phyloP scores from a whole-genome alignment of 2,113 vertebrate species.

The Nematolebias whitei region DNA sequence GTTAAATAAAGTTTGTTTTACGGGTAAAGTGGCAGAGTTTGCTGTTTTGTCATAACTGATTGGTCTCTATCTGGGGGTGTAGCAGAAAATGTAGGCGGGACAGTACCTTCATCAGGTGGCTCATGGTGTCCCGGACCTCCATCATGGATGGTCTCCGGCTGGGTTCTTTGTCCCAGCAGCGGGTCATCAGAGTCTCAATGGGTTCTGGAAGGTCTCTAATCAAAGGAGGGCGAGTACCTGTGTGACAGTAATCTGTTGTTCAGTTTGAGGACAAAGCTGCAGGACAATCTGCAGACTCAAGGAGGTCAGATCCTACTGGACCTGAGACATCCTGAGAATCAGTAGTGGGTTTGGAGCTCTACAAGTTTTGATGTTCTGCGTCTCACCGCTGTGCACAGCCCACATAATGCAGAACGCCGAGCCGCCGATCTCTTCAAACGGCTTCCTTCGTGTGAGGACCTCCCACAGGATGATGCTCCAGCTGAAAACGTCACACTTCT shows the following conservation, averaged over 20 bases:
- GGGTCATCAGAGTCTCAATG: conserved; percentile 94
- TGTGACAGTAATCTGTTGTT: background rate
- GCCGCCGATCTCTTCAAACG: conserved; percentile 96
- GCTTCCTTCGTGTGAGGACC: conserved; percentile 96
- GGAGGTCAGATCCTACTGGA: background rate
- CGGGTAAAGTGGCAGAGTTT: no score
- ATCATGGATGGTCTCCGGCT: conserved; percentile 95
- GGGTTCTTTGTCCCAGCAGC: conserved; percentile 97
- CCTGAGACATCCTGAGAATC: background rate
- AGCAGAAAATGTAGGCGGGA: background rate
- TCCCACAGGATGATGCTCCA: conserved; percentile 99
- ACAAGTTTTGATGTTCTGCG: no score
- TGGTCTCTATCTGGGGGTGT: background rate
- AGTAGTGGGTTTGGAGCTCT: background rate
- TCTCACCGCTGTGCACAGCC: conserved; percentile 93
- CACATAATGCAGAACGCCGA: conserved; percentile 98
- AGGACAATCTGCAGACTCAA: background rate
- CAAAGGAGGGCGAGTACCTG: conserved; percentile 94
- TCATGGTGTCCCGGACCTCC: conserved; percentile 97
- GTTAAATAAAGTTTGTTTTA: no score
- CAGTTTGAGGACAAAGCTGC: background rate
- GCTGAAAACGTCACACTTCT: conserved; percentile 98
- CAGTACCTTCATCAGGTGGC: conserved; percentile 91
- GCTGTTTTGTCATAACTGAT: no score
- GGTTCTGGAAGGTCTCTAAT: conserved; percentile 95